Percentiles rank a stretch among this genome's conserved stretches.
Conservation (phyloP, 2,113 vertebrate species). For the Echinops telfairi region DNA sequence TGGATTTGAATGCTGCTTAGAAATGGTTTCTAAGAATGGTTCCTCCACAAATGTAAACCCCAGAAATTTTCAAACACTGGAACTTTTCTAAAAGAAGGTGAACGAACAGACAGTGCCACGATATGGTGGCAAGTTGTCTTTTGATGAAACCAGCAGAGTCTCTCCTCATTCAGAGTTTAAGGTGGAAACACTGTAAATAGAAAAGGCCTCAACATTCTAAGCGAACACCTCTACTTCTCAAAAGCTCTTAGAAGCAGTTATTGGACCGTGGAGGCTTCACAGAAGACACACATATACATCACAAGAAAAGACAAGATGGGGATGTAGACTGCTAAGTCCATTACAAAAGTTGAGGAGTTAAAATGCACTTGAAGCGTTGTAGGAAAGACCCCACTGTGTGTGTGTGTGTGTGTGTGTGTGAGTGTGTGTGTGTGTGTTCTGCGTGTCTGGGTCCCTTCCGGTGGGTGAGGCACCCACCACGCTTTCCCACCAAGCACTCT, state of each 20-base stretch:
- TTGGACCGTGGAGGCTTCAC: fast-evolving
- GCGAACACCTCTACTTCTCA: not conserved
- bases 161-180: not conserved
- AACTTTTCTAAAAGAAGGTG: not conserved
- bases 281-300: not conserved
- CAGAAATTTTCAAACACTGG: fast-evolving
- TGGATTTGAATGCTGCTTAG: fast-evolving
- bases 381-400: fast-evolving
- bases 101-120: fast-evolving
- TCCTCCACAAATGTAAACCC: fast-evolving
- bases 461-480: constrained; percentile 40
- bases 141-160: fast-evolving
- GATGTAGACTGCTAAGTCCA: not conserved
- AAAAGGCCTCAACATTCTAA: not conserved
- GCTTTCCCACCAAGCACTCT: constrained; percentile 75
- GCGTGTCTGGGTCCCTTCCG: not conserved
- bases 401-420: not conserved
- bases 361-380: fast-evolving
- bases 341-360: fast-evolving
- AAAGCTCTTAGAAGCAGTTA: no score
- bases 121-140: fast-evolving
- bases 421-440: not conserved
- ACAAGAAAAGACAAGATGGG: no score
- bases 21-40: fast-evolving
- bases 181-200: no score